Percentiles rank a stretch among this genome's conserved stretches.
Evolutionary conservation across 2,113 vertebrate genomes (phyloP).

Genomic region (Nycticryphes semicollaris): DNA sequence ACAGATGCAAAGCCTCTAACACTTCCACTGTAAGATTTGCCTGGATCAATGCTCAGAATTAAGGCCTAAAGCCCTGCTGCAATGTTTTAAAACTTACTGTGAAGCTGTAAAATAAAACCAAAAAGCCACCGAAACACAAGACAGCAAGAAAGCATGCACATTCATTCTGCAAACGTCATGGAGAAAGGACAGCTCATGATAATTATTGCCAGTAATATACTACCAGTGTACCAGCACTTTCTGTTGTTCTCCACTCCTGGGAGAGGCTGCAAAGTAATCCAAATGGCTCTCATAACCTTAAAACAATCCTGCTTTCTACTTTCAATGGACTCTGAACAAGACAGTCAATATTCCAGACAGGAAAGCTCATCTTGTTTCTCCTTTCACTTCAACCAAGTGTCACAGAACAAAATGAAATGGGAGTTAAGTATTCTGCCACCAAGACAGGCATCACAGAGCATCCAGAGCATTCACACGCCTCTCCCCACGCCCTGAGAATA

Average conservation of each 20-base stretch:
- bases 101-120: background rate
- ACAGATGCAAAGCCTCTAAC: background rate
- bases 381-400: background rate
- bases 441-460: background rate
- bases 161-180: constrained; percentile 30
- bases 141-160: background rate
- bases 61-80: background rate
- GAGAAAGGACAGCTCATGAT: constrained; percentile 15
- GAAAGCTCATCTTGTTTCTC: background rate
- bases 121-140: background rate
- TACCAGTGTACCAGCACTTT: background rate
- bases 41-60: background rate
- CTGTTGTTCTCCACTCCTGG: background rate
- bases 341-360: background rate
- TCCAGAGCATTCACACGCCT: background rate
- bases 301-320: background rate
- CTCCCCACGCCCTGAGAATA: background rate
- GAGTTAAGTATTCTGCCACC: background rate
- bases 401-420: background rate
- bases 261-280: background rate
- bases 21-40: background rate
- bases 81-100: background rate
- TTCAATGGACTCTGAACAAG: background rate
- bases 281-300: background rate
- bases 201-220: background rate